A percentile compares a stretch with the other conserved stretches of the same genome.
phyloP scores from a whole-genome alignment of 2,888 invertebrate species.

The Vanessa cardui region DNA sequence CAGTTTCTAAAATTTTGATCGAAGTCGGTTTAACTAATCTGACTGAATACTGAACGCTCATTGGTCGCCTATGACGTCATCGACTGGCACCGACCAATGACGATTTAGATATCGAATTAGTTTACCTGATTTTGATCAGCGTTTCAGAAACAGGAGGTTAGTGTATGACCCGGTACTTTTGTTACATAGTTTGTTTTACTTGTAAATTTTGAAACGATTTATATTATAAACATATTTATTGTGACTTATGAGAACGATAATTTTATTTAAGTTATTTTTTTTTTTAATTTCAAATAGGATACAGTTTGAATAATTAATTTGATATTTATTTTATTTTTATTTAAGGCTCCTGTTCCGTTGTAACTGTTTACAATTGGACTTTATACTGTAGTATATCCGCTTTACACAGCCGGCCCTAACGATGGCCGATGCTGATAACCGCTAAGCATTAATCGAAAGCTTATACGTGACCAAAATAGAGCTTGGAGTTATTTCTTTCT shows the following conservation, averaged over 20 bases:
- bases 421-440: constrained; percentile 56
- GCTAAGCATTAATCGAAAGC: constrained; percentile 74
- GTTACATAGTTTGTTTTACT: constrained; percentile 30
- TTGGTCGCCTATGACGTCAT: no score
- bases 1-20: no score
- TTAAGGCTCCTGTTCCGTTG: constrained; percentile 1
- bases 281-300: background rate
- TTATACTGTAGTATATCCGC: constrained; percentile 57
- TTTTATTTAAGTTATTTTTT: constrained; percentile 3
- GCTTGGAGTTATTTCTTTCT: constrained; percentile 76
- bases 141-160: constrained; percentile 47
- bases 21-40: no score
- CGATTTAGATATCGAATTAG: no score
- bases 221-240: constrained; percentile 10
- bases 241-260: background rate
- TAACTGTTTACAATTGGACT: constrained; percentile 43
- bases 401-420: constrained; percentile 53
- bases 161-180: constrained; percentile 68
- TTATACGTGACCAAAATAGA: constrained; percentile 79
- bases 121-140: no score
- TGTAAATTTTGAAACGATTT: constrained; percentile 4
- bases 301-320: background rate
- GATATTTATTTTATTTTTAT: background rate
- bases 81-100: no score
- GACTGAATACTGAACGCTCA: constrained; percentile 44